phyloP scores from a whole-genome alignment of 2,888 invertebrate genomes.

The Pardosa pseudoannulata region DNA sequence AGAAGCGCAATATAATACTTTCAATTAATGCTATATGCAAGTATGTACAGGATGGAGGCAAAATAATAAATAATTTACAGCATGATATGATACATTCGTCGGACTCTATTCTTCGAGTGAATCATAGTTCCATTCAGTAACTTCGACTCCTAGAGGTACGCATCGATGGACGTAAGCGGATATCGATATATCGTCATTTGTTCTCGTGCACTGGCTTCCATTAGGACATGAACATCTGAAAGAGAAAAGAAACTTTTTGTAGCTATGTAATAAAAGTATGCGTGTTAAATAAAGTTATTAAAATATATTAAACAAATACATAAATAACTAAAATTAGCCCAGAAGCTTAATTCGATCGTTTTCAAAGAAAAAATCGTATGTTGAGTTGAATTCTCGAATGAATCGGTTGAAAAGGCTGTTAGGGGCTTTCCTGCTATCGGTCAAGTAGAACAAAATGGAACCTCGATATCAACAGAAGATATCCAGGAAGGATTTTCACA shows the following conservation, averaged over 20 bases:
- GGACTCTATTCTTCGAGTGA: background rate
- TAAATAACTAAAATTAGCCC: no score
- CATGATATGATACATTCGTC: background rate
- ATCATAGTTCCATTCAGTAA: background rate
- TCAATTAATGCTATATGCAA: background rate
- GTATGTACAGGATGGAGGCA: conserved; percentile 1
- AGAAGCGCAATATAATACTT: conserved; percentile 7
- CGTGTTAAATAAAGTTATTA: no score
- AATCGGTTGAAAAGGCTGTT: no score
- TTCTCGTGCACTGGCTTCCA: conserved; percentile 28
- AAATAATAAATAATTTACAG: conserved; percentile 16
- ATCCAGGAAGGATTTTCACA: no score
- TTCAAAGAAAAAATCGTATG: no score
- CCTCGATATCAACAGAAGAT: no score
- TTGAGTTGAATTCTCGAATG: no score
- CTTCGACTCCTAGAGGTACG: background rate
- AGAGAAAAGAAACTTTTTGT: background rate
- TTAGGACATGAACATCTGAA: conserved; percentile 54
- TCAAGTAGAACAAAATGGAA: no score
- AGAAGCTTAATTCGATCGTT: no score
- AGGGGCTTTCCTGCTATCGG: no score
- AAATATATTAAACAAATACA: no score
- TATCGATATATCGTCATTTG: conserved; percentile 60
- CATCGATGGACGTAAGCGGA: conserved; percentile 64
- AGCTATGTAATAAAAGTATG: no score